Evolutionary conservation across 2,113 vertebrate species (phyloP).

Genomic region (Menura novaehollandiae): DNA sequence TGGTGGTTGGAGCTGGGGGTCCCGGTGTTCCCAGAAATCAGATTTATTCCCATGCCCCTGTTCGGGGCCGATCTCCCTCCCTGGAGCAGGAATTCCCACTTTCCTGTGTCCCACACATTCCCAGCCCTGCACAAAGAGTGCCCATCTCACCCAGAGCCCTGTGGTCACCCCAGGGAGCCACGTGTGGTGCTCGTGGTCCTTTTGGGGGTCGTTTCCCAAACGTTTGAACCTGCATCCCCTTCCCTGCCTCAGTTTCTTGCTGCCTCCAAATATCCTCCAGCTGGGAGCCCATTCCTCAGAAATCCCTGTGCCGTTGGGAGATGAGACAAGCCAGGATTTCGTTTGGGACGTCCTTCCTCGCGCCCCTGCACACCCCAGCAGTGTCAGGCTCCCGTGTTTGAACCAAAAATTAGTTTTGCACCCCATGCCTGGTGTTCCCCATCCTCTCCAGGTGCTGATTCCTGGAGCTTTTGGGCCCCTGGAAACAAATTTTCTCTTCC

Average conservation of each 20-base stretch:
- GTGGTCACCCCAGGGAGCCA: background rate
- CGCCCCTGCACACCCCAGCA: background rate
- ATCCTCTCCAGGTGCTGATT: background rate
- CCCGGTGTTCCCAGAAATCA: background rate
- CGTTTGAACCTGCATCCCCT: rapidly evolving
- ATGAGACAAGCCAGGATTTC: rapidly evolving
- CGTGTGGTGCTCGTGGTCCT: background rate
- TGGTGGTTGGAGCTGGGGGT: background rate
- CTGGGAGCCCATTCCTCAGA: background rate
- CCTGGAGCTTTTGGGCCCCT: background rate
- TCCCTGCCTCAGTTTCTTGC: background rate
- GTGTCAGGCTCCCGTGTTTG: rapidly evolving
- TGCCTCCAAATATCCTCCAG: background rate
- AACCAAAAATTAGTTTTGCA: background rate
- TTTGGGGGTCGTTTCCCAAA: background rate
- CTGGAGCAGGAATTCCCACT: background rate
- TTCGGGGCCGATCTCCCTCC: background rate
- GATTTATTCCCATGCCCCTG: too few relatives aligned
- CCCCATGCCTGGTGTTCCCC: background rate
- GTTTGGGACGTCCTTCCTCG: rapidly evolving
- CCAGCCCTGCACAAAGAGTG: background rate
- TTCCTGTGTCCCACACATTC: background rate
- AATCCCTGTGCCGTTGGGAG: background rate
- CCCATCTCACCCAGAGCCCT: background rate
- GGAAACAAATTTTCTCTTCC: background rate